Percentiles rank a stretch among this genome's conserved stretches.
Evolutionary conservation across 2,113 vertebrate species (phyloP).

Genomic region (Thinocorus orbignyianus): DNA sequence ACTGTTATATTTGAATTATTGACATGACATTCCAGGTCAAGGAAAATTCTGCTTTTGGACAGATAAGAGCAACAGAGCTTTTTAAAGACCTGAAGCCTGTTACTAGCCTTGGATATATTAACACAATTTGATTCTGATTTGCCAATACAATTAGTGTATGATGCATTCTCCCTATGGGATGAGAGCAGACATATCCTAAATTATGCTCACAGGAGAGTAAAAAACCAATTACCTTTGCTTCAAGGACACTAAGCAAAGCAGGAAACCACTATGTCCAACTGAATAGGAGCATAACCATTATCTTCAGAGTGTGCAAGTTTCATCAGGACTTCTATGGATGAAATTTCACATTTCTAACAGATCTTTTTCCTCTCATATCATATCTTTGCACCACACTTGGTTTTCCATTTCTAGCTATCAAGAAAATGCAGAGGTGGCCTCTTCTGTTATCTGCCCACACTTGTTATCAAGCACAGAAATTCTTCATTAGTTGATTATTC

Average conservation of each 20-base stretch:
- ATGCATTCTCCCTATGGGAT: not conserved
- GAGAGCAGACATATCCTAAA: constrained; percentile 18
- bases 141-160: constrained; percentile 46
- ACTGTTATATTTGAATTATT: not conserved
- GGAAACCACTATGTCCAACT: constrained; percentile 26
- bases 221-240: constrained; percentile 65
- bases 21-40: not conserved
- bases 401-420: constrained; percentile 35
- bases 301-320: constrained; percentile 17
- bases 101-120: constrained; percentile 18
- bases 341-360: constrained; percentile 37
- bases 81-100: constrained; percentile 9
- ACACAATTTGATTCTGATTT: constrained; percentile 56
- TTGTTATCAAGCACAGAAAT: constrained; percentile 43
- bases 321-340: not conserved
- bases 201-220: constrained; percentile 42
- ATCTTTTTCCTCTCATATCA: not conserved
- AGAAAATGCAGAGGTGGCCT: constrained; percentile 14
- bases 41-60: not conserved
- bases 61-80: not conserved
- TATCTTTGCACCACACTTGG: constrained; percentile 6
- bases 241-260: constrained; percentile 57
- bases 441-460: constrained; percentile 32
- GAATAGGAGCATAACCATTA: constrained; percentile 35
- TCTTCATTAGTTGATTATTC: constrained; percentile 35